A percentile compares a stretch with the other conserved stretches of the same genome.
phyloP scores from a whole-genome alignment of 2,888 invertebrate genomes.

The Ophioninae sp. region DNA sequence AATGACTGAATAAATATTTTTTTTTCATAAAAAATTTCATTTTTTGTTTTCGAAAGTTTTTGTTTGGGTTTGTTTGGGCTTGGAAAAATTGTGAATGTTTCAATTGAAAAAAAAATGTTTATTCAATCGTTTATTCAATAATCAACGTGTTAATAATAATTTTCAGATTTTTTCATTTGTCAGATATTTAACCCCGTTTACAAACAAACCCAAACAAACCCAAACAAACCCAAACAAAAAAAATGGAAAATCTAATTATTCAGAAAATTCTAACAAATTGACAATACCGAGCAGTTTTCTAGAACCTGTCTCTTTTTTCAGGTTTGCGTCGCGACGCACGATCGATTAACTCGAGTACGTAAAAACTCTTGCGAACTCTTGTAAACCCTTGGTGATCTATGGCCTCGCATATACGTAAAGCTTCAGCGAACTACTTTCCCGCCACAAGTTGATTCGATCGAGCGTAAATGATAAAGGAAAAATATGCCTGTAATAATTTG shows the following conservation, averaged over 20 bases:
- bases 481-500: not conserved
- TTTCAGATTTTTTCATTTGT: no score
- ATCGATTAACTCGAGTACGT: slow-evolving; percentile 36
- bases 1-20: no score
- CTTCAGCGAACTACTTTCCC: slow-evolving; percentile 13
- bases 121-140: no score
- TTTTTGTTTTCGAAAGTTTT: no score
- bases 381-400: not conserved
- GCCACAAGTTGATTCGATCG: slow-evolving; percentile 4
- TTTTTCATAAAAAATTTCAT: no score
- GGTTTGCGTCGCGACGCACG: slow-evolving; percentile 19
- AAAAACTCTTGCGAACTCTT: slow-evolving; percentile 25
- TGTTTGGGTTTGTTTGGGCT: no score
- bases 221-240: slow-evolving; percentile 48
- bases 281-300: slow-evolving; percentile 44
- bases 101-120: no score
- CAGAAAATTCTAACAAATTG: slow-evolving; percentile 28
- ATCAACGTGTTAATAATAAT: no score
- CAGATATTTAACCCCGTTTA: no score
- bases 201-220: no score
- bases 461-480: slow-evolving; percentile 15
- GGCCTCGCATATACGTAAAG: no score
- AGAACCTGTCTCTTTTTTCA: slow-evolving; percentile 12
- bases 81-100: no score
- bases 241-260: slow-evolving; percentile 55